Percentiles rank a stretch among this genome's conserved stretches.
Conservation (phyloP, 2,797 vertebrate genomes). For the Mycteria americana region DNA sequence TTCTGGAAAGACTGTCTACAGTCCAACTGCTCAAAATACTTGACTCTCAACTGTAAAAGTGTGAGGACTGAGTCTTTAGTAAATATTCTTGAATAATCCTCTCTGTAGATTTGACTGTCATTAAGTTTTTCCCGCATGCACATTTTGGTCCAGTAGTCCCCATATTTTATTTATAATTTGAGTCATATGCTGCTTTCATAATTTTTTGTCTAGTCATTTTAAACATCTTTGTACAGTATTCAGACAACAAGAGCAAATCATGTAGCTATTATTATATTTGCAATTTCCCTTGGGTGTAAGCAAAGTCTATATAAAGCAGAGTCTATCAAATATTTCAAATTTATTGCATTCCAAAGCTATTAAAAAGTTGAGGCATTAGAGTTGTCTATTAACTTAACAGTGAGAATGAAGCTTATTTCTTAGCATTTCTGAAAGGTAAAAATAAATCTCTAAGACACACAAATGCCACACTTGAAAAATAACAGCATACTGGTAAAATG, state of each 20-base stretch:
- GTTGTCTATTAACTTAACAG: background rate
- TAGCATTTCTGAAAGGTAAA: constrained; percentile 6
- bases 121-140: background rate
- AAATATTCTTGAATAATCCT: background rate
- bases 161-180: constrained; percentile 28
- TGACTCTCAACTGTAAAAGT: background rate
- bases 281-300: background rate
- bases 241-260: background rate
- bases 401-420: background rate
- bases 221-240: background rate
- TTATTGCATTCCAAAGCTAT: background rate
- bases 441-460: background rate
- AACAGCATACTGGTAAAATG: background rate
- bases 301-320: background rate
- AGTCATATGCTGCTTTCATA: constrained; percentile 16
- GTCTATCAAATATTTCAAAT: background rate
- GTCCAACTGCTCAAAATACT: background rate
- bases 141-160: background rate
- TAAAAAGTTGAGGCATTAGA: background rate
- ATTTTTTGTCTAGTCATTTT: constrained; percentile 56
- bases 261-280: background rate
- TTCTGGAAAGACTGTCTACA: background rate
- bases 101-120: background rate
- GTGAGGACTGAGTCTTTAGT: background rate
- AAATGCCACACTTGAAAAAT: constrained; percentile 7